Conservation (phyloP, 1,140 invertebrate genomes). For the Heliconius nattereri region DNA sequence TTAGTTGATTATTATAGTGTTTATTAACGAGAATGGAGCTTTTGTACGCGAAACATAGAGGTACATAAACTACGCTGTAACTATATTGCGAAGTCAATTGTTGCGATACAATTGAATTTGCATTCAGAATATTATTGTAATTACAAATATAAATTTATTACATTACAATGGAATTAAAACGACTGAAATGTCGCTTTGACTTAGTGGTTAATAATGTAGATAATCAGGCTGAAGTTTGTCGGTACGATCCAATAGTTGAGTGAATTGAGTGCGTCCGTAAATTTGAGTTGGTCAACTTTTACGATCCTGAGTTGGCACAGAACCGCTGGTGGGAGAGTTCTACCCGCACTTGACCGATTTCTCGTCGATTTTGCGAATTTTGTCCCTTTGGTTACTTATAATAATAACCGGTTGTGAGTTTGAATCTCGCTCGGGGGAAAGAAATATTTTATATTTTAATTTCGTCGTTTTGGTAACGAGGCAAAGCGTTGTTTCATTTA, state of each 20-base stretch:
- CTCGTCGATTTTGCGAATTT: too few relatives aligned
- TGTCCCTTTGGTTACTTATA: too few relatives aligned
- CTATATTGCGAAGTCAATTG: background rate
- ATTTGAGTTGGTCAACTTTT: too few relatives aligned
- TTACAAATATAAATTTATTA: background rate
- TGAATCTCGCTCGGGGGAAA: too few relatives aligned
- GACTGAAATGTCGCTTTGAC: background rate
- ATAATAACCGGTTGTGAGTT: too few relatives aligned
- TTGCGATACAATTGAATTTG: background rate
- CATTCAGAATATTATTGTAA: conserved; percentile 2
- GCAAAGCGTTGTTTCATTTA: too few relatives aligned
- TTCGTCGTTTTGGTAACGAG: too few relatives aligned
- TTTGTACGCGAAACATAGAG: background rate
- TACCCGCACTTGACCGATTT: too few relatives aligned
- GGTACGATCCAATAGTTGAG: background rate
- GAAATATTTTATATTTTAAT: too few relatives aligned
- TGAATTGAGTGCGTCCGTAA: too few relatives aligned
- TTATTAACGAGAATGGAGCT: background rate
- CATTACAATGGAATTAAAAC: background rate
- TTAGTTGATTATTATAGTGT: background rate
- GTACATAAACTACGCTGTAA: background rate
- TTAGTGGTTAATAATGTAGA: background rate
- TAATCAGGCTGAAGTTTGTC: background rate
- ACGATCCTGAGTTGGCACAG: too few relatives aligned
- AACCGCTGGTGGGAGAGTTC: too few relatives aligned